Evolutionary conservation across 1,140 invertebrate species (phyloP), one percentile per base, ranked within the genome.

Genomic region (Caenorhabditis remanei): DNA sequence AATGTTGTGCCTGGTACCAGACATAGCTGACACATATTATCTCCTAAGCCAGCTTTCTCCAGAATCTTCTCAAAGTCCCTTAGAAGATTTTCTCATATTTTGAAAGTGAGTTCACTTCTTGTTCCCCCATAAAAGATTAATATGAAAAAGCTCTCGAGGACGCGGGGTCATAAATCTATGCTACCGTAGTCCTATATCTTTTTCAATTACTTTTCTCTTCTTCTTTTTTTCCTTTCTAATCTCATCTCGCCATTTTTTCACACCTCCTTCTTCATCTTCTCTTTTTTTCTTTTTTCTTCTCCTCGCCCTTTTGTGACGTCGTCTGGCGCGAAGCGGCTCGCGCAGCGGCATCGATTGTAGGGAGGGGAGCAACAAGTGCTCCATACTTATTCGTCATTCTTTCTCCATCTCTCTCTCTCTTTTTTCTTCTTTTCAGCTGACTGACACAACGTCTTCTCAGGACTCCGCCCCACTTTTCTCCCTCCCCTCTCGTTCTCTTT

Each of bases 401-500:
- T 50, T 79, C 24, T 32, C 50, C 53, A 53, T 79, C 24, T 53
- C 14, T 24, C 21, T 14, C 8, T 9, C 13, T 53, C 24, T 46
- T 19, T 48, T 46, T 53, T 53, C 19, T 41, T 46, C 40, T 50
- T 79, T 40, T n/a, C 71, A 79, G 71, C 71, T 79, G 71, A 79
- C 71, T 32, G 32, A 79, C 61, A 65, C 71, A 50, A 79, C 71
- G 71, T 79, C 71, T 79, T 79, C 71, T 48, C 14, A 13, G 50
- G 19, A 21, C 43, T 79, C 46, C 71, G 21, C 71, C 46, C 32
- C 71, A 41, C 46, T 79, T 50, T 46, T 79, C 46, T 67, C 19
- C 82, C 24, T 58, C 58, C 50, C 58, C 50, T 67, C 56, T 61
- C 84, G 63, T 61, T 85, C 85, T 85, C 67, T 85, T 53, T 85